Percentiles rank a stretch among this genome's conserved stretches.
Evolutionary conservation across 1,140 invertebrate genomes (phyloP).

Genomic region (Sitophilus oryzae): DNA sequence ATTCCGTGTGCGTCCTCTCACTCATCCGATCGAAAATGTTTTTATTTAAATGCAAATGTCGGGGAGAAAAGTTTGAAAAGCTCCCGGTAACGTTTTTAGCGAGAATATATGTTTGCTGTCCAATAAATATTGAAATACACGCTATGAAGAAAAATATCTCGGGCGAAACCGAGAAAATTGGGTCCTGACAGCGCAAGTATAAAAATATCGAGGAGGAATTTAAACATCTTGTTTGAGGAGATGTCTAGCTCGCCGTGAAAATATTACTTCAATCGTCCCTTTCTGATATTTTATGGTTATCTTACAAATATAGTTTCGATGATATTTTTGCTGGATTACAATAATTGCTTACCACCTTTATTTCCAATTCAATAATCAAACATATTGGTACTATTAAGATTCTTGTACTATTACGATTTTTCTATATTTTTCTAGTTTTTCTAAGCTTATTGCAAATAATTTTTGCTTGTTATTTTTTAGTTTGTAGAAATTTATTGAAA

Average conservation of each 20-base stretch:
- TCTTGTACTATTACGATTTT: too few relatives aligned
- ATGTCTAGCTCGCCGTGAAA: not conserved
- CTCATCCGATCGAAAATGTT: not conserved
- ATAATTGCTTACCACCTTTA: too few relatives aligned
- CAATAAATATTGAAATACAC: slow-evolving; percentile 4
- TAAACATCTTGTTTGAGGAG: not conserved
- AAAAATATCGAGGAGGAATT: not conserved
- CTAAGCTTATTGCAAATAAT: too few relatives aligned
- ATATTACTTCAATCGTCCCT: too few relatives aligned
- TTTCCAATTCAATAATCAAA: too few relatives aligned
- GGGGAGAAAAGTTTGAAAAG: not conserved
- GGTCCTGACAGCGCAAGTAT: not conserved
- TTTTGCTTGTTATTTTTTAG: too few relatives aligned
- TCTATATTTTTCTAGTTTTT: too few relatives aligned
- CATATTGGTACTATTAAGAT: too few relatives aligned
- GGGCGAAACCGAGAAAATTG: not conserved
- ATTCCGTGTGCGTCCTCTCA: not conserved
- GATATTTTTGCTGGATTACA: too few relatives aligned
- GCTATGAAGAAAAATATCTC: not conserved
- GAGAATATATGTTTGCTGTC: slow-evolving; percentile 5
- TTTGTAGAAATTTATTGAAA: too few relatives aligned
- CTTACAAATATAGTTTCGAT: too few relatives aligned
- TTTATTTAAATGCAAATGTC: slow-evolving; percentile 6
- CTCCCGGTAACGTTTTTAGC: not conserved
- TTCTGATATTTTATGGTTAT: too few relatives aligned